phyloP scores from a whole-genome alignment of 2,888 invertebrate genomes.

The Cylloceria caligata region DNA sequence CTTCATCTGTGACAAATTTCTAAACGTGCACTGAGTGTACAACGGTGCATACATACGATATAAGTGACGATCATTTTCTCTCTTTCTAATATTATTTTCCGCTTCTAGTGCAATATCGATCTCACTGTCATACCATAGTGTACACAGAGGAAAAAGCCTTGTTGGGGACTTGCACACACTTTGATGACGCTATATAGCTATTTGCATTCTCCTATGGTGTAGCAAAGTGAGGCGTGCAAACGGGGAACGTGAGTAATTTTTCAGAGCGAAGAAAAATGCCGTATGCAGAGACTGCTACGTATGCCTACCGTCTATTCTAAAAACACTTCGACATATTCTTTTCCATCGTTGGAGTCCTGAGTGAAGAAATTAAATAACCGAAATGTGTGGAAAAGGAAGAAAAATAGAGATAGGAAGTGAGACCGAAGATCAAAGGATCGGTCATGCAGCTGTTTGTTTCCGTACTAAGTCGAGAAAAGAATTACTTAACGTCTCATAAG shows the following conservation, averaged over 20 bases:
- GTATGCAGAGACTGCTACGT: not conserved
- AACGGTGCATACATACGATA: slow-evolving; percentile 22
- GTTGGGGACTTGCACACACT: slow-evolving; percentile 39
- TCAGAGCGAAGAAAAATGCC: slow-evolving; percentile 28
- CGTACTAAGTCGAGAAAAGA: slow-evolving; percentile 44
- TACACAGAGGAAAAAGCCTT: slow-evolving; percentile 45
- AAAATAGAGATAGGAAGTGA: slow-evolving; percentile 52
- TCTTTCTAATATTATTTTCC: slow-evolving; percentile 67
- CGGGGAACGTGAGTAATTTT: slow-evolving; percentile 48
- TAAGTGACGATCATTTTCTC: slow-evolving; percentile 51
- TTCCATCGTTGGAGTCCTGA: slow-evolving; percentile 42
- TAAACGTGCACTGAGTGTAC: slow-evolving; percentile 53
- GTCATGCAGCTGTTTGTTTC: slow-evolving; percentile 60
- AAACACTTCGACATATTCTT: slow-evolving; percentile 38
- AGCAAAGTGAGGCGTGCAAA: slow-evolving; percentile 32
- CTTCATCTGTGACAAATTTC: slow-evolving; percentile 66
- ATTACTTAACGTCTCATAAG: slow-evolving; percentile 58
- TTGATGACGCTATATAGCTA: slow-evolving; percentile 44
- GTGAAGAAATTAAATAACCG: slow-evolving; percentile 61
- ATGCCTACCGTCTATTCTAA: not conserved
- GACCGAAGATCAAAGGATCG: slow-evolving; percentile 63
- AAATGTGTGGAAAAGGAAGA: slow-evolving; percentile 56
- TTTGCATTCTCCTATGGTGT: slow-evolving; percentile 51
- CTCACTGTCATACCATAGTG: slow-evolving; percentile 28
- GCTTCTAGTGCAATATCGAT: slow-evolving; percentile 69